Base-by-base conservation (phyloP, 2,888 invertebrate species). In the Drosophila limbata region DNA sequence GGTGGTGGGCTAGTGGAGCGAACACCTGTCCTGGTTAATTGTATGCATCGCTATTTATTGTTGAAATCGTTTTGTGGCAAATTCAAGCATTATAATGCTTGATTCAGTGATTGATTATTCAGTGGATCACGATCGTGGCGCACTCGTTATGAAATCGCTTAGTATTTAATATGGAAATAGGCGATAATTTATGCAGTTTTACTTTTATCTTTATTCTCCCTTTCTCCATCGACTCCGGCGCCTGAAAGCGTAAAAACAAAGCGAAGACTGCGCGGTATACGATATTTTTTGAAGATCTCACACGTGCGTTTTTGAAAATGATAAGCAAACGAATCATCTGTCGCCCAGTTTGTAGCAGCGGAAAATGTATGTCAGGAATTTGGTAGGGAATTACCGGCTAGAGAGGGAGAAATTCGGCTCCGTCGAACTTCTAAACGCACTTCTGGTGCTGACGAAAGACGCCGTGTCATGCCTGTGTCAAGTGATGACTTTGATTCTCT, bases 241-340 rank as follows among this genome's bases (percentile, higher is more conserved):
- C 35, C 35, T 57, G 53, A 79, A 53, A 73, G 66, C 71, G 84
- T 85, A 89, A 75, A 84, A 89, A 68, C 69, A 77, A 63, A 72
- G 51, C 21, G 44, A 31, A 56, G 28, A 57, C 48, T 68, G 52
- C 71, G 69, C 69, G 72, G n/a, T n/a, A n/a, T n/a, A n/a, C n/a
- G n/a, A n/a, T n/a, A n/a, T n/a, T n/a, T n/a, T n/a, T n/a, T n/a
- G n/a, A n/a, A n/a, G n/a, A n/a, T n/a, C n/a, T n/a, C n/a, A n/a
- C n/a, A n/a, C n/a, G n/a, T n/a, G n/a, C n/a, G n/a, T n/a, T n/a
- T n/a, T n/a, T n/a, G n/a, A n/a, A n/a, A n/a, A n/a, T n/a, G n/a
- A n/a, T n/a, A n/a, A n/a, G n/a, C n/a, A n/a, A n/a, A n/a, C n/a
- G n/a, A n/a, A n/a, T n/a, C n/a, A n/a, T n/a, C n/a, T n/a, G n/a